These are phyloP conservation scores for Takifugu flavidus DNA, from an alignment of 2,113 vertebrate species.

Conservation along the genomic window DNA sequence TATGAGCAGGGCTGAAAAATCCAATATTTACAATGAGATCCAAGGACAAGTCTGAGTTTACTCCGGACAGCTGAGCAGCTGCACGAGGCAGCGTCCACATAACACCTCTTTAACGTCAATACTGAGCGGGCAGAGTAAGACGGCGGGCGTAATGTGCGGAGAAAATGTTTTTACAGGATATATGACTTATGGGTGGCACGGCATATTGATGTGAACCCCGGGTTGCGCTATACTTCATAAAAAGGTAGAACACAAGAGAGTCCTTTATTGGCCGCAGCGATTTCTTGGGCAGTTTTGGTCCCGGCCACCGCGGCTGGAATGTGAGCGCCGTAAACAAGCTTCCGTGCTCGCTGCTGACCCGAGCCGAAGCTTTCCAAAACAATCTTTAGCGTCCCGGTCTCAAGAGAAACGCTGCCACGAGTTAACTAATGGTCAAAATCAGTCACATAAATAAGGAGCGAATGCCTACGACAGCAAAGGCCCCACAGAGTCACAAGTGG, in stretches of 20 bases:
- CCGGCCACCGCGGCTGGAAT: slow-evolving; percentile 29
- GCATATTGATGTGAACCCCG: slow-evolving; percentile 49
- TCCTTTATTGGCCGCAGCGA: slow-evolving; percentile 32
- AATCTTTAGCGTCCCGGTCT: slow-evolving; percentile 17
- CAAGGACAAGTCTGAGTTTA: slow-evolving; percentile 58
- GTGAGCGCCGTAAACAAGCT: slow-evolving; percentile 42
- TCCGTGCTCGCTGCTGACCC: slow-evolving; percentile 40
- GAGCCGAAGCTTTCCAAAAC: slow-evolving; percentile 35
- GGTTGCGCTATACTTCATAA: slow-evolving; percentile 39
- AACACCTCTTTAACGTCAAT: slow-evolving; percentile 68
- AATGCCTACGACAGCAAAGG: neutral
- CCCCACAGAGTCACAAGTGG: neutral
- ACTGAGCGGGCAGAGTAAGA: slow-evolving; percentile 43
- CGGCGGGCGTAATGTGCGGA: slow-evolving; percentile 35
- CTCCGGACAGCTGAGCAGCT: slow-evolving; percentile 56
- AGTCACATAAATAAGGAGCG: slow-evolving; percentile 11
- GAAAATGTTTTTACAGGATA: slow-evolving; percentile 53
- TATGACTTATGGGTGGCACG: slow-evolving; percentile 38
- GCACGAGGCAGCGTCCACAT: slow-evolving; percentile 54
- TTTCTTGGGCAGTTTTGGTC: slow-evolving; percentile 35
- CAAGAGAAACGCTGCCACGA: slow-evolving; percentile 21
- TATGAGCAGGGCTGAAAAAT: slow-evolving; percentile 67
- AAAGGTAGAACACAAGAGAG: slow-evolving; percentile 30
- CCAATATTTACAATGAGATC: slow-evolving; percentile 62
- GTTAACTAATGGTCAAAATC: slow-evolving; percentile 8